These are phyloP conservation scores for Empidonax alnorum DNA, from an alignment of 2,113 vertebrate genomes.

Conservation along the genomic window DNA sequence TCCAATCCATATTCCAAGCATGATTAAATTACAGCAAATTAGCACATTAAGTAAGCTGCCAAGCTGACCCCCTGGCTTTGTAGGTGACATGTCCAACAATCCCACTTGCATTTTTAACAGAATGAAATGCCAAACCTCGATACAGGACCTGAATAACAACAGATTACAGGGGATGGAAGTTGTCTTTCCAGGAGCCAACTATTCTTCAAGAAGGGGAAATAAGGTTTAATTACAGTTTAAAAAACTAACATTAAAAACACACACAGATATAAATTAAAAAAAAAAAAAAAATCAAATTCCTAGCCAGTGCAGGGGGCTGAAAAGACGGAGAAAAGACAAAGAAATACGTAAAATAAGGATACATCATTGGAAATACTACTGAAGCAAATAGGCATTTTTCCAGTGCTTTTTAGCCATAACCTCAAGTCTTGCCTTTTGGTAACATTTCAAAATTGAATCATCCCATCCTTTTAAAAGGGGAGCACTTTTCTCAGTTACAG, in stretches of 20 bases:
- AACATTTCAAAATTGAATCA: neutral
- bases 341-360: neutral
- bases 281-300: neutral
- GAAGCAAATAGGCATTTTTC: neutral
- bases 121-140: slow-evolving; percentile 1
- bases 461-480: neutral
- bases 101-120: slow-evolving; percentile 54
- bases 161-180: neutral
- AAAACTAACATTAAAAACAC: neutral
- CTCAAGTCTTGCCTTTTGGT: neutral
- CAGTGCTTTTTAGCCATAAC: neutral
- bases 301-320: neutral
- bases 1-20: slow-evolving; percentile 16
- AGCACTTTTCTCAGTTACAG: neutral
- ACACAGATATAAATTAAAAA: neutral
- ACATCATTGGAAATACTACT: neutral
- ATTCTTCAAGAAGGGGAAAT: neutral
- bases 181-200: neutral
- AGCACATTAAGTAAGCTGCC: slow-evolving; percentile 40
- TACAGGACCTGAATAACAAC: slow-evolving; percentile 23
- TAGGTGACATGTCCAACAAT: slow-evolving; percentile 48
- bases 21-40: slow-evolving; percentile 66
- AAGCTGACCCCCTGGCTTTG: slow-evolving; percentile 26
- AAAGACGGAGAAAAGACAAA: neutral
- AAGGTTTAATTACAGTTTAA: neutral